phyloP scores from a whole-genome alignment of 2,888 invertebrate species.

The Callyntrura sp. region DNA sequence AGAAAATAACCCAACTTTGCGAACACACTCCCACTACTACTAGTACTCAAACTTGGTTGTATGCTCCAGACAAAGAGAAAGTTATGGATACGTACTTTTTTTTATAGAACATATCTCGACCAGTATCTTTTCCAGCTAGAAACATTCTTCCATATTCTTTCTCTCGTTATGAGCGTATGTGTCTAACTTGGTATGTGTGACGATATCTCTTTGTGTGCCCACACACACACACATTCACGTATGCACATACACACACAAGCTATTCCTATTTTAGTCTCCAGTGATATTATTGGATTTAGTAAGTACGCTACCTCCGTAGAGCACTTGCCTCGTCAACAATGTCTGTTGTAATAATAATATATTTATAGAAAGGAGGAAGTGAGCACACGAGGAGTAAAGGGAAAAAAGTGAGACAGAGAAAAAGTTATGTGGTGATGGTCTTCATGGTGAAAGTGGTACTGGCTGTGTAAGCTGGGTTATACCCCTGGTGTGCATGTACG shows the following conservation, averaged over 20 bases:
- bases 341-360: slow-evolving; percentile 36
- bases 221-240: background rate
- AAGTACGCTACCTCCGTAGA: background rate
- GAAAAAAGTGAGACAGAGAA: background rate
- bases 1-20: slow-evolving; percentile 3
- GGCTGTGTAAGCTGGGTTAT: background rate
- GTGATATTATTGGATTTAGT: slow-evolving; percentile 37
- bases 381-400: background rate
- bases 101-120: background rate
- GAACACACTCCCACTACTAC: background rate
- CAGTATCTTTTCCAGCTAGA: background rate
- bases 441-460: background rate
- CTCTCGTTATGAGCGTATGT: background rate
- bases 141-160: slow-evolving; percentile 19
- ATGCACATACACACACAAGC: background rate
- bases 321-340: background rate
- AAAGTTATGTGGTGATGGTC: slow-evolving; percentile 28
- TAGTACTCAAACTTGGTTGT: background rate
- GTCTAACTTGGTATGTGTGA: background rate
- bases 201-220: background rate
- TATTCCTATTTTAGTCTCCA: background rate
- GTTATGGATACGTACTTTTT: background rate
- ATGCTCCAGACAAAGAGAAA: background rate
- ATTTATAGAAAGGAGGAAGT: slow-evolving; percentile 27
- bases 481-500: background rate